Percentiles rank a stretch among this genome's conserved stretches.
Evolutionary conservation across 2,797 vertebrate genomes (phyloP).

Genomic region (Hippopotamyrus pictus): DNA sequence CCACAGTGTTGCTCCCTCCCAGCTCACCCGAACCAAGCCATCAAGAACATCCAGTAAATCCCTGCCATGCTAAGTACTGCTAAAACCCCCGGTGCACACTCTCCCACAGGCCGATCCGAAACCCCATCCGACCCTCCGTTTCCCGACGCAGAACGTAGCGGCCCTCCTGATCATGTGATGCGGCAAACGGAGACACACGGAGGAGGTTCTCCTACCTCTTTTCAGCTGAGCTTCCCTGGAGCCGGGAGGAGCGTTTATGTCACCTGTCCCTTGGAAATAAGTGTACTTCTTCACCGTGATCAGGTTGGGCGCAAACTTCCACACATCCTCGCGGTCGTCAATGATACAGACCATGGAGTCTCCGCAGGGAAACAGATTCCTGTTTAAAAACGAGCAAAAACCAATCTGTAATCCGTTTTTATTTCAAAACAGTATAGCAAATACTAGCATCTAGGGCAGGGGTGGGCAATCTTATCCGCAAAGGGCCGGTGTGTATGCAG

Average conservation of each 20-base stretch:
- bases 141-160: background rate
- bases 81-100: background rate
- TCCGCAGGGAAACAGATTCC: slow-evolving; percentile 94
- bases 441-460: background rate
- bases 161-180: background rate
- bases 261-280: slow-evolving; percentile 93
- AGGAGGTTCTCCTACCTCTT: slow-evolving; percentile 62
- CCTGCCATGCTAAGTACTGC: background rate
- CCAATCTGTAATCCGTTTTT: background rate
- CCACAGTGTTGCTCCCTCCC: background rate
- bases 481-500: too few species aligned
- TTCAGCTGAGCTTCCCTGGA: slow-evolving; percentile 73
- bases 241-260: slow-evolving; percentile 87
- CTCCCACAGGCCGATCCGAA: background rate
- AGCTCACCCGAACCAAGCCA: background rate
- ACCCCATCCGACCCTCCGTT: background rate
- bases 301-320: slow-evolving; percentile 96
- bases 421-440: background rate
- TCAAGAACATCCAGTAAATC: background rate
- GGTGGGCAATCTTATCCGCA: too few species aligned
- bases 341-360: slow-evolving; percentile 99
- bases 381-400: slow-evolving; percentile 38
- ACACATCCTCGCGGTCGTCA: slow-evolving; percentile 94
- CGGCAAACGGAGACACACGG: background rate
- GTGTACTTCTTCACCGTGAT: slow-evolving; percentile 98